Conservation (phyloP, 2,113 vertebrate genomes). For the Hemibagrus wyckioides region DNA sequence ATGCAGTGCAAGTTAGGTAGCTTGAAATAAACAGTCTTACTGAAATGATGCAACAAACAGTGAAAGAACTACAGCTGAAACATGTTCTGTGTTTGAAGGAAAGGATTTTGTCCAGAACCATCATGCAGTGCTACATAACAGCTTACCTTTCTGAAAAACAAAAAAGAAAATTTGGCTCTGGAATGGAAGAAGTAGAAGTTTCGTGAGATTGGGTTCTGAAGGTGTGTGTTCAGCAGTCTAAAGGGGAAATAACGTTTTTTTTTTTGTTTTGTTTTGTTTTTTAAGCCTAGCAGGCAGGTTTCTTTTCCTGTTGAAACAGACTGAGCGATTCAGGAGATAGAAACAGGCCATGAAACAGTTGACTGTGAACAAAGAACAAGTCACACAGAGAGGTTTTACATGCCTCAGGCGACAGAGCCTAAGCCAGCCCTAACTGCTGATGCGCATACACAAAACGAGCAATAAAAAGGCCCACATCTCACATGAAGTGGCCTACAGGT, state of each 20-base stretch:
- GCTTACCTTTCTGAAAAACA: neutral
- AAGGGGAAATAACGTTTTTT: neutral
- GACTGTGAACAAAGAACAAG: constrained; percentile 15
- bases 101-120: neutral
- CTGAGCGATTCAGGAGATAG: neutral
- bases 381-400: neutral
- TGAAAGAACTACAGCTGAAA: neutral
- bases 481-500: neutral
- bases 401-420: neutral
- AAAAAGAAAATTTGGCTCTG: neutral
- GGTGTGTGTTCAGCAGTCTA: neutral
- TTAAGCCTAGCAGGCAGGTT: neutral
- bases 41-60: neutral
- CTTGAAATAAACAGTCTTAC: neutral
- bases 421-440: constrained; percentile 23
- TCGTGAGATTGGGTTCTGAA: neutral
- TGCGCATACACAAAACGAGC: constrained; percentile 26
- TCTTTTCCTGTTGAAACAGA: neutral
- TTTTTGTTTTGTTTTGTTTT: too few relatives aligned
- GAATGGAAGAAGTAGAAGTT: neutral
- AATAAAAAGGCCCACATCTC: constrained; percentile 21
- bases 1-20: neutral
- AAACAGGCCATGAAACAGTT: constrained; percentile 24
- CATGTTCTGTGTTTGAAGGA: neutral
- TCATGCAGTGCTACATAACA: neutral